Evolutionary conservation across 2,797 vertebrate genomes (phyloP).

Genomic region (Hypotaenidia okinawae): DNA sequence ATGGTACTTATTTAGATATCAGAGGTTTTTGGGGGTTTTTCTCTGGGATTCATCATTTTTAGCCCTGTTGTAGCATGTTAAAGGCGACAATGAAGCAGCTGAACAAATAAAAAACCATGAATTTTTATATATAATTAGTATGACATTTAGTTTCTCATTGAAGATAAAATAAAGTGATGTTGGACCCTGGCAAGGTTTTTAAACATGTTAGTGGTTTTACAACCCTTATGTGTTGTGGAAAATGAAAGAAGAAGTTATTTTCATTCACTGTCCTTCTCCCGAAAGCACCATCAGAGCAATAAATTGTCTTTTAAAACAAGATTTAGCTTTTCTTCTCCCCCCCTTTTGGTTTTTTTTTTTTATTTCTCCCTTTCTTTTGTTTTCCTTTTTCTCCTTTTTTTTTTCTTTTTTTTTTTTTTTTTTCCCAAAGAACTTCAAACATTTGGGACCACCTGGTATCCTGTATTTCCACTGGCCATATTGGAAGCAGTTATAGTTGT

Average conservation of each 20-base stretch:
- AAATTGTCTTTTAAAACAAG: constrained; percentile 90
- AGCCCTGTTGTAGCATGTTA: constrained; percentile 99
- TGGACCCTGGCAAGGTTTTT: constrained; percentile 83
- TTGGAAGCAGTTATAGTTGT: constrained; percentile 96
- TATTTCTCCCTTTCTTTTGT: background rate
- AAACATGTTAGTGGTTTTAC: constrained; percentile 84
- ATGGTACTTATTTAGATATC: constrained; percentile 95
- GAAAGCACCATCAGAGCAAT: constrained; percentile 95
- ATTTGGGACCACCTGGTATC: constrained; percentile 92
- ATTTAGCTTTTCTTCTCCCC: constrained; percentile 40
- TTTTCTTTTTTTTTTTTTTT: constrained; percentile 58
- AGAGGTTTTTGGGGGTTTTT: constrained; percentile 85
- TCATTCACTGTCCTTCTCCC: constrained; percentile 87
- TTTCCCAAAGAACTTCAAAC: constrained; percentile 85
- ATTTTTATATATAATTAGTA: constrained; percentile 89
- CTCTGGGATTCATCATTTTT: constrained; percentile 94
- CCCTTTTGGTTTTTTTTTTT: background rate
- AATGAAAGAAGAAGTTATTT: constrained; percentile 81
- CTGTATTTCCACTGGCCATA: constrained; percentile 94
- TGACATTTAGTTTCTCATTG: constrained; percentile 86
- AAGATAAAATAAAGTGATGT: constrained; percentile 78
- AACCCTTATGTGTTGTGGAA: constrained; percentile 90
- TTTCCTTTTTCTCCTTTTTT: background rate
- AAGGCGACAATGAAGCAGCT: constrained; percentile 92
- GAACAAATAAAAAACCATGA: constrained; percentile 89